These are phyloP conservation scores for Folsomia manolachei DNA, from an alignment of 2,888 invertebrate species.

Conservation along the genomic window DNA sequence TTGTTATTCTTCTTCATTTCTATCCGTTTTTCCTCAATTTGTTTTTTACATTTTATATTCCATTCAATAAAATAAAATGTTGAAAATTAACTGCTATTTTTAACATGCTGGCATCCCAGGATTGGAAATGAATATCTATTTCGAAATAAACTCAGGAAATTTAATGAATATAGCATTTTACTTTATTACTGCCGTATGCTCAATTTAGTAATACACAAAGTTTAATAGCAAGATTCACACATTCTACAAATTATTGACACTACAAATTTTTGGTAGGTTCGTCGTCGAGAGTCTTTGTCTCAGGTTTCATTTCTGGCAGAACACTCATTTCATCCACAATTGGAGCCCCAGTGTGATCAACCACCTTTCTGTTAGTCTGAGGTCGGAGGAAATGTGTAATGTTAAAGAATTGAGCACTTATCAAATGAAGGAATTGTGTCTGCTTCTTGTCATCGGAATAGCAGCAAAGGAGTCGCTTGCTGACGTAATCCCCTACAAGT, in stretches of 20 bases:
- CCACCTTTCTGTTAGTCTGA: slow-evolving; percentile 15
- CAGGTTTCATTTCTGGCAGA: neutral
- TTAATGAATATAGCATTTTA: no score
- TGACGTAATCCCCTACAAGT: slow-evolving; percentile 69
- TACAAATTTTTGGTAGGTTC: neutral
- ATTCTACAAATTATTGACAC: neutral
- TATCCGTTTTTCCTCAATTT: neutral
- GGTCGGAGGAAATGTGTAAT: slow-evolving; percentile 65
- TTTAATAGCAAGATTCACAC: neutral
- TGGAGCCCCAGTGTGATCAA: slow-evolving; percentile 27
- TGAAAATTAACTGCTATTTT: neutral
- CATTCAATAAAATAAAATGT: no score
- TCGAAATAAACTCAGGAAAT: no score
- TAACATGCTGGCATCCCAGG: neutral
- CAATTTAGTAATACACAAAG: no score
- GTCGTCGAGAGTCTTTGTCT: neutral
- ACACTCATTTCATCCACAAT: slow-evolving; percentile 3
- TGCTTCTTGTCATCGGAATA: slow-evolving; percentile 59
- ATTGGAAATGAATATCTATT: no score
- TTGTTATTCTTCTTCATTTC: neutral
- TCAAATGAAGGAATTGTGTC: slow-evolving; percentile 64
- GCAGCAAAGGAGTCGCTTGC: slow-evolving; percentile 72
- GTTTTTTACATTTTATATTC: neutral
- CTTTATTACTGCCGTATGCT: no score
- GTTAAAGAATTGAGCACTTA: slow-evolving; percentile 71